Conservation (phyloP, 2,113 vertebrate species). For the Oreochromis niloticus region DNA sequence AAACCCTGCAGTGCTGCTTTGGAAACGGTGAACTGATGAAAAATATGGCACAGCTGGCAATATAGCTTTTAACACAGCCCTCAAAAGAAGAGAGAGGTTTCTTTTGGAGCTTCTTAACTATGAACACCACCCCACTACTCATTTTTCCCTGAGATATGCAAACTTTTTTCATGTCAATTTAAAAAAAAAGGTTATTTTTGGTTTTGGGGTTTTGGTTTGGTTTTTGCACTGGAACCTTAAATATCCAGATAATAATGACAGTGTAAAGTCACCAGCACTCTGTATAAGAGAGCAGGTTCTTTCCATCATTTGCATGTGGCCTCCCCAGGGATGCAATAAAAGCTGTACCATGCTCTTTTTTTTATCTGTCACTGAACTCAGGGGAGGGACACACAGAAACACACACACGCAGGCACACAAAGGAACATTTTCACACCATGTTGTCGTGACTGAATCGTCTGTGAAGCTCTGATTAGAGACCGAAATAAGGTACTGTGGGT, state of each 20-base stretch:
- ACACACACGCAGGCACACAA: not conserved
- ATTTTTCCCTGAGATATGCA: not conserved
- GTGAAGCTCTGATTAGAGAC: conserved; percentile 25
- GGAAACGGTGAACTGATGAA: conserved; percentile 36
- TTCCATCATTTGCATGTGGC: not conserved
- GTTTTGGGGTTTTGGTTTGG: not conserved
- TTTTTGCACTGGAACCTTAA: not conserved
- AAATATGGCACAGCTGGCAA: not conserved
- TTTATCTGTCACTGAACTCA: not conserved
- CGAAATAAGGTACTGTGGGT: conserved; percentile 9
- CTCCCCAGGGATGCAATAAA: not conserved
- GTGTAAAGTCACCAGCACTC: not conserved
- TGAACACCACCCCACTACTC: not conserved
- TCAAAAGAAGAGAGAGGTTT: not conserved
- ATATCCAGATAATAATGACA: not conserved
- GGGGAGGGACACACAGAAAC: not conserved
- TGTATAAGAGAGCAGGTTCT: not conserved
- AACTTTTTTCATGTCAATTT: not conserved
- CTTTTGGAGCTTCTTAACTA: not conserved
- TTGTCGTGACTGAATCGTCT: conserved; percentile 23
- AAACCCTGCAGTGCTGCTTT: conserved; percentile 24
- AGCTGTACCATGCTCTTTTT: not conserved
- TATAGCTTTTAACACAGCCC: not conserved
- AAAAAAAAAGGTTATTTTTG: not conserved
- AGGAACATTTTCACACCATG: not conserved